Percentiles rank a stretch among this genome's conserved stretches.
phyloP scores from a whole-genome alignment of 2,888 invertebrate genomes.

The Stratiomys singularior region DNA sequence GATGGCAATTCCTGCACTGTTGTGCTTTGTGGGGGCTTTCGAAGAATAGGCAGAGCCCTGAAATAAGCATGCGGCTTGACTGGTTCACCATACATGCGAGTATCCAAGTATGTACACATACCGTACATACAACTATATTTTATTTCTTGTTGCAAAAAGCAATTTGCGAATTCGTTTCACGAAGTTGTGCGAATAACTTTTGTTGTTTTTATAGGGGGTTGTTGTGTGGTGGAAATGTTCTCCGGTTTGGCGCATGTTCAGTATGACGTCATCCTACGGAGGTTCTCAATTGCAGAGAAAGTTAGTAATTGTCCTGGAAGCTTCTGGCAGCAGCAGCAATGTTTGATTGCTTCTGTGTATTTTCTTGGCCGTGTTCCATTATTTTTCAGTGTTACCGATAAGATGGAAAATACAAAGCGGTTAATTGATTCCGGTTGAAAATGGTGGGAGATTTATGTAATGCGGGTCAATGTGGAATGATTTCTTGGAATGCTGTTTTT shows the following conservation, averaged over 20 bases:
- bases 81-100: too few relatives aligned
- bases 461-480: too few relatives aligned
- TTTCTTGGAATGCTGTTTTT: too few relatives aligned
- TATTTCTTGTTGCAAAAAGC: slow-evolving; percentile 12
- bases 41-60: not conserved
- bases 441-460: too few relatives aligned
- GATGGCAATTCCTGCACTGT: slow-evolving; percentile 12
- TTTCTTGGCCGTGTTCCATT: slow-evolving; percentile 19
- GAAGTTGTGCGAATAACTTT: not conserved
- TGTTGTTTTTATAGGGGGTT: not conserved
- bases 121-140: slow-evolving; percentile 6
- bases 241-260: slow-evolving; percentile 49
- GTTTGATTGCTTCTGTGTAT: slow-evolving; percentile 3
- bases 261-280: slow-evolving; percentile 53
- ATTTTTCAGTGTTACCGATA: slow-evolving; percentile 14
- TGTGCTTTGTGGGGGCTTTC: not conserved
- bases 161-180: not conserved
- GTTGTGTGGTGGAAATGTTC: too few relatives aligned
- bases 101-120: too few relatives aligned
- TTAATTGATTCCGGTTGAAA: not conserved
- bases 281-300: slow-evolving; percentile 52
- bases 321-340: slow-evolving; percentile 29
- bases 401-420: not conserved
- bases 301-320: slow-evolving; percentile 50
- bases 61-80: slow-evolving; percentile 24